A percentile compares a stretch with the other conserved stretches of the same genome.
Evolutionary conservation across 2,797 vertebrate genomes (phyloP).

Genomic region (Chaenodraco wilsoni): DNA sequence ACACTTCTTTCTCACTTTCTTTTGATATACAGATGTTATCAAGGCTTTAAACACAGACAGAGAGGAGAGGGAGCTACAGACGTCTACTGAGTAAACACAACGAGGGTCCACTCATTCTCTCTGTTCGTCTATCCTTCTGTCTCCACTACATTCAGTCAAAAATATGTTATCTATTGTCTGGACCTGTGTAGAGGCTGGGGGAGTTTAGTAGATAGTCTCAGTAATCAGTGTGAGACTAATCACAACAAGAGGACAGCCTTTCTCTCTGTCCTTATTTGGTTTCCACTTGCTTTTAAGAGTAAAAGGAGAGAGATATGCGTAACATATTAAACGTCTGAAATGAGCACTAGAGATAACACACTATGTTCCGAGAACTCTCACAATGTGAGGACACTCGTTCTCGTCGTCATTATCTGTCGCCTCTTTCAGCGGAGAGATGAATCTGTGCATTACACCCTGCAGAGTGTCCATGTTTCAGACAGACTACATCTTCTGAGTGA

Average conservation of each 20-base stretch:
- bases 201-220: conserved; percentile 10
- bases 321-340: conserved; percentile 14
- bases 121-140: conserved; percentile 30
- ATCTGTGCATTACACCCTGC: conserved; percentile 38
- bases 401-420: conserved; percentile 15
- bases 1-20: conserved; percentile 40
- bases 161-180: conserved; percentile 60
- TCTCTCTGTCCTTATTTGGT: conserved; percentile 29
- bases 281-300: not conserved
- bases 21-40: conserved; percentile 59
- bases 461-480: conserved; percentile 28
- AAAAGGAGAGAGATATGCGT: conserved; percentile 2
- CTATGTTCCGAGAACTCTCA: conserved; percentile 26
- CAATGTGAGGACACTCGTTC: not conserved
- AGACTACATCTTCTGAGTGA: conserved; percentile 27
- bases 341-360: conserved; percentile 18
- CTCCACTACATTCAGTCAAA: conserved; percentile 29
- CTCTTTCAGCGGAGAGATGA: conserved; percentile 32
- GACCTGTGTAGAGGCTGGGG: conserved; percentile 8
- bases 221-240: conserved; percentile 46
- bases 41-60: conserved; percentile 14
- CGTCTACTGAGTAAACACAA: conserved; percentile 35
- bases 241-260: conserved; percentile 32
- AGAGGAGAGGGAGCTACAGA: conserved; percentile 19
- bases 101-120: conserved; percentile 13